These are phyloP conservation scores for Philopedon plagiatum DNA, from an alignment of 2,888 invertebrate genomes.

Conservation along the genomic window DNA sequence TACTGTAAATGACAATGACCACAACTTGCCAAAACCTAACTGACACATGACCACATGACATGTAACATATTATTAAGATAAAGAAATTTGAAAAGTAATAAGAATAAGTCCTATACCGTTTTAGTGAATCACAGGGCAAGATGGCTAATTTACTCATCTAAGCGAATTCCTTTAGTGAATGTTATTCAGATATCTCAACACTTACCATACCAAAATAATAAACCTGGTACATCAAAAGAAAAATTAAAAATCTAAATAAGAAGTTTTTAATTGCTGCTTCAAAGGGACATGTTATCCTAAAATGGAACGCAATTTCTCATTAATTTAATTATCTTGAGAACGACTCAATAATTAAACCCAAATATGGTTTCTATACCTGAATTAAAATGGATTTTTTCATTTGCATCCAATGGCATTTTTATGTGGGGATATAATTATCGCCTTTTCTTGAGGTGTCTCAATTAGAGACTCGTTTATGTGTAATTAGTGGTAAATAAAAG, in stretches of 20 bases:
- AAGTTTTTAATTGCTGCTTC: conserved; percentile 25
- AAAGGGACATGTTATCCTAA: conserved; percentile 22
- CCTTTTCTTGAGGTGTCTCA: conserved; percentile 44
- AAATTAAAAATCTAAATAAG: conserved; percentile 18
- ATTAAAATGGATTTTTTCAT: conserved; percentile 28
- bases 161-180: no score
- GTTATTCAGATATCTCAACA: no score
- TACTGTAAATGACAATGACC: no score
- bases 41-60: no score
- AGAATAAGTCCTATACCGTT: no score
- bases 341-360: conserved; percentile 39
- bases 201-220: background rate
- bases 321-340: conserved; percentile 43
- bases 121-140: no score
- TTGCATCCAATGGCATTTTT: conserved; percentile 46
- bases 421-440: conserved; percentile 41
- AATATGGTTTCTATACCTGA: conserved; percentile 36
- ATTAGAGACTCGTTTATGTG: conserved; percentile 40
- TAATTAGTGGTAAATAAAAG: conserved; percentile 37
- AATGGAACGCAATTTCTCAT: conserved; percentile 36
- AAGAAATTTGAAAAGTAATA: no score
- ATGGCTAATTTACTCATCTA: no score
- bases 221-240: background rate
- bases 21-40: no score
- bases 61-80: no score